Evolutionary conservation across 2,888 invertebrate genomes (phyloP), one percentile per base, ranked within the genome.

Genomic region (Caenorhabditis macrosperma): DNA sequence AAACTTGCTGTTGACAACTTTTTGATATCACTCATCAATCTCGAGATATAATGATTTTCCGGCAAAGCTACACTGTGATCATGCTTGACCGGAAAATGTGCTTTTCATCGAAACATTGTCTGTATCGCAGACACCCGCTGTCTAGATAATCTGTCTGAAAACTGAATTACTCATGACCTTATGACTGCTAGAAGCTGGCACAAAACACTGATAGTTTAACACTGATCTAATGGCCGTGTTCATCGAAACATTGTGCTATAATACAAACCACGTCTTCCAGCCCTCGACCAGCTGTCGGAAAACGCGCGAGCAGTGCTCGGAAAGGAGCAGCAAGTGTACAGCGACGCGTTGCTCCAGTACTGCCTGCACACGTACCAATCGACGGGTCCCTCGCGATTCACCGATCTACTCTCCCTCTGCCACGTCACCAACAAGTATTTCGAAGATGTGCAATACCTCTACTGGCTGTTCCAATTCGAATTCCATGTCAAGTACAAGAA

Each of bases 401-500:
- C 46, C 6, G 68, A 68, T 28, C 48, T 68, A 0, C 15, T 68
- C 1, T 48, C 57, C 1, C 35, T 68, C 4, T 59, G 68, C 35
- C 57, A 59, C 35, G 68, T 68, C 10, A 46, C 55, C 7, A 48
- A 68, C 28, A 57, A 59, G 38, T 48, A 68, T 15, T 57, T 57
- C 17, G 68, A 55, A 6, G 68, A 68, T 50, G 55, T 68, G 17
- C 57, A 59, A 22, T 38, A 20, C 12, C 35, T 59, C 10, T 60
- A 69, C 28, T 60, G 68, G 68, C 38, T 69, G 17, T 69, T 60
- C 41, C 38, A 69, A 15, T 69, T 30, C 6, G 48, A 71, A 41
- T 71, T 71, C 48, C 59, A 59, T 41, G 61, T 71, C 28, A 28
- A 71, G n/a, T 69, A 59, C 22, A 69, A 69, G n/a, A 59, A 48